Evolutionary conservation across 1,140 invertebrate species (phyloP), one percentile per base, ranked within the genome.

Genomic region (Phymastichus coffea): DNA sequence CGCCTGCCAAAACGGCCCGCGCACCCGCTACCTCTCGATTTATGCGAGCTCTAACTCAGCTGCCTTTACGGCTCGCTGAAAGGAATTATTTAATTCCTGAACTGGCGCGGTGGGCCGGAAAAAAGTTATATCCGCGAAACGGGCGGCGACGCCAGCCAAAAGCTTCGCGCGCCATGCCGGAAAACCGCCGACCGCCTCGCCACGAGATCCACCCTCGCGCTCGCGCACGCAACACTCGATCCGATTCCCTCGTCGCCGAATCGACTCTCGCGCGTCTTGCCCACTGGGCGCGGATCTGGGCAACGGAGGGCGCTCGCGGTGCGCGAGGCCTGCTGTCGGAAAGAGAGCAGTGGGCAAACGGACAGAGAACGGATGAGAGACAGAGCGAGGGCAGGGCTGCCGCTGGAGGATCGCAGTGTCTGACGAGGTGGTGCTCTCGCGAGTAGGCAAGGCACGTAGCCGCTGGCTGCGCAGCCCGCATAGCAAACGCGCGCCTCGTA

Each of bases 371-470:
- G n/a, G 17, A 19, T 4, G 4, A 19, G 17, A 6, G 38, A 20
- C 4, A 41, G 38, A 19, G 38, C 4, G 38, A 41, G 38, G 6
- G 15, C 2, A 6, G n/a, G 38, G 38, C n/a, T 3, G 38, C 4
- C 17, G 22, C 15, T 15, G 4, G 15, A 20, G 38, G n/a, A 19
- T 41, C 12, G 3, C 6, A 17, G 38, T n/a, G n/a, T n/a, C n/a
- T n/a, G n/a, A n/a, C n/a, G n/a, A n/a, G n/a, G n/a, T n/a, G n/a
- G n/a, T n/a, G 3, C 15, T 41, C 70, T 79, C 75, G 70, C 66
- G 64, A 80, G n/a, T n/a, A n/a, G 76, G 77, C 78, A 74, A 69
- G 63, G 74, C 77, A 80, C 78, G 78, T 79, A 79, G 69, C 61
- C 70, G 64, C 64, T 68, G 59, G 64, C 66, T 70, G 74, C 74